phyloP scores from a whole-genome alignment of 1,140 invertebrate species.

The Drosophila hydei region DNA sequence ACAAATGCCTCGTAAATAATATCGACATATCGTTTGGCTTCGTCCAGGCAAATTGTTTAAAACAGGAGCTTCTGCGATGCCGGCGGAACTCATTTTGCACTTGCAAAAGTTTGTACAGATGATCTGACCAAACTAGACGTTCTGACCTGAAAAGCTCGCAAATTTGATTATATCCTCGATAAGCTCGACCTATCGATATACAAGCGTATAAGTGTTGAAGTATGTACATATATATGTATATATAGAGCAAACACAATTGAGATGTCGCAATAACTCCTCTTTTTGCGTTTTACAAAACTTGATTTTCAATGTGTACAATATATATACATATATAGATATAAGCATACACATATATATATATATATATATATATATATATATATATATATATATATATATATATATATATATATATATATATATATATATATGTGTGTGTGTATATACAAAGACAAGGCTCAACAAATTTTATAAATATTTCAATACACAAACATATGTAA shows the following conservation, averaged over 20 bases:
- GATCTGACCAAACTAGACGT: conserved; percentile 56
- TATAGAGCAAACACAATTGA: conserved; percentile 31
- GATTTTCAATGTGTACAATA: conserved; percentile 1
- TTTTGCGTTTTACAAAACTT: conserved; percentile 29
- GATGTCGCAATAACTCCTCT: conserved; percentile 47
- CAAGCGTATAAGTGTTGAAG: not conserved
- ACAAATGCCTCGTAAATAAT: conserved; percentile 85
- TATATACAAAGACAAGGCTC: conserved; percentile 1
- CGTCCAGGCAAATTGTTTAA: conserved; percentile 51
- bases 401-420: conserved; percentile 14
- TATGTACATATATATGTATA: conserved; percentile 6
- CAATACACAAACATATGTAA: not conserved
- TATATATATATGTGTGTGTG: not conserved
- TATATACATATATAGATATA: not conserved
- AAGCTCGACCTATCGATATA: conserved; percentile 34
- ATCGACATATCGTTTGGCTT: conserved; percentile 76
- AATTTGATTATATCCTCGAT: conserved; percentile 45
- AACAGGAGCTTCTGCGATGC: conserved; percentile 51
- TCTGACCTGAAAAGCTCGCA: conserved; percentile 58
- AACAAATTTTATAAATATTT: not conserved
- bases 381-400: not conserved
- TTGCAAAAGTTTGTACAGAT: conserved; percentile 62
- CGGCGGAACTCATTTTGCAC: conserved; percentile 71
- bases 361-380: conserved; percentile 7
- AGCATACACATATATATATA: conserved; percentile 6